phyloP scores from a whole-genome alignment of 2,888 invertebrate genomes.

The Parapristionchus giblindavisi region DNA sequence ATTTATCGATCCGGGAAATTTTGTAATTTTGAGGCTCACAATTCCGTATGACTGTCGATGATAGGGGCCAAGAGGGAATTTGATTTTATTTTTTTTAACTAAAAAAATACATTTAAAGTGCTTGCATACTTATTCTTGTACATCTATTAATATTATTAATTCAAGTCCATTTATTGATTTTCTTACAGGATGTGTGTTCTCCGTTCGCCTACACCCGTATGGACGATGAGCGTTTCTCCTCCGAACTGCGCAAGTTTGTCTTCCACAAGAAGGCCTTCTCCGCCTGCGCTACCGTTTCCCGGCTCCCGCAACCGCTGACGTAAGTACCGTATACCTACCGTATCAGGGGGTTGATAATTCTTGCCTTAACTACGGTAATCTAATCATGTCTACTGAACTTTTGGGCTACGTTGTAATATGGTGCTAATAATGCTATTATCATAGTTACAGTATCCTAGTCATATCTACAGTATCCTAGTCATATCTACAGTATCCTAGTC shows the following conservation, averaged over 20 bases:
- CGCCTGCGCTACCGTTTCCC: conserved; percentile 18
- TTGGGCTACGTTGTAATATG: no score
- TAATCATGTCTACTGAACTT: no score
- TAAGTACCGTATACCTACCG: conserved; percentile 4
- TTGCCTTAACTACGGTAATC: no score
- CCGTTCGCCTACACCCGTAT: conserved; percentile 29
- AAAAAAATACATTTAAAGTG: neutral
- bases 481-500: no score
- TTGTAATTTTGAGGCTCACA: no score
- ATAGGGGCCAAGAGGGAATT: no score
- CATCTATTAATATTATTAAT: neutral
- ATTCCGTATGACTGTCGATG: no score
- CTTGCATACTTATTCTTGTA: neutral
- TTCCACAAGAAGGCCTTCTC: neutral
- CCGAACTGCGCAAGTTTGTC: conserved; percentile 9
- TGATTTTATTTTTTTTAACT: neutral
- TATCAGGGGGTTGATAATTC: no score
- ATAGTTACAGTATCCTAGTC: no score
- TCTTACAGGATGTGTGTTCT: neutral
- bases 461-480: no score
- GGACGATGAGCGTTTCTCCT: conserved; percentile 4
- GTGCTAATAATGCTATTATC: no score
- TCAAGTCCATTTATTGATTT: neutral
- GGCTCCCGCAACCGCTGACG: neutral
- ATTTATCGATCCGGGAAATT: no score